These are phyloP conservation scores for Mellivora capensis DNA, from an alignment of 2,113 vertebrate species.

Conservation along the genomic window DNA sequence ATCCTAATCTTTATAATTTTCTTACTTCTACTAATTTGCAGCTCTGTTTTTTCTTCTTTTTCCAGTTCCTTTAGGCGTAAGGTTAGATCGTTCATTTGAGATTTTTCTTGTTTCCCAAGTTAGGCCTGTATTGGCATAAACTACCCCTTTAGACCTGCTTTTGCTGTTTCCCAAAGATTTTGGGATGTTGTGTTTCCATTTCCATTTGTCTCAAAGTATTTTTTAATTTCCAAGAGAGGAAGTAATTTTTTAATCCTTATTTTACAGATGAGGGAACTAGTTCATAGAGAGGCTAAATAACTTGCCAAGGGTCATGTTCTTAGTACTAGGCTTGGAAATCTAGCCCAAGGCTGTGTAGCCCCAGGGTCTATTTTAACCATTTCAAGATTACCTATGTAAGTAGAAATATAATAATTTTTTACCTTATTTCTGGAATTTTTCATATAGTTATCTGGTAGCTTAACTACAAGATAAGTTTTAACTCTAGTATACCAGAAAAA, in stretches of 20 bases:
- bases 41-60: neutral
- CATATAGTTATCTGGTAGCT: neutral
- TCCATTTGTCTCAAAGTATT: neutral
- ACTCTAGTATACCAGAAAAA: neutral
- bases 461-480: neutral
- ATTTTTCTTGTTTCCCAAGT: neutral
- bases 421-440: neutral
- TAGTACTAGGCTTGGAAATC: neutral
- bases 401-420: neutral
- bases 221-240: neutral
- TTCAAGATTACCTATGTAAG: neutral
- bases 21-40: neutral
- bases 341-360: neutral
- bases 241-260: constrained; percentile 31
- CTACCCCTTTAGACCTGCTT: neutral
- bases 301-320: neutral
- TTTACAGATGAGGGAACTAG: constrained; percentile 32
- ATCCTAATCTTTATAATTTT: neutral
- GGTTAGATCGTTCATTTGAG: neutral
- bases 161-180: neutral
- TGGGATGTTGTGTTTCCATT: neutral
- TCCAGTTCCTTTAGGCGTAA: neutral
- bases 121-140: neutral
- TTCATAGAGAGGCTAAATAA: neutral
- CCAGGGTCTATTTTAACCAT: neutral